A percentile compares a stretch with the other conserved stretches of the same genome.
phyloP scores from a whole-genome alignment of 1,140 invertebrate species.

The Aplysia californica region DNA sequence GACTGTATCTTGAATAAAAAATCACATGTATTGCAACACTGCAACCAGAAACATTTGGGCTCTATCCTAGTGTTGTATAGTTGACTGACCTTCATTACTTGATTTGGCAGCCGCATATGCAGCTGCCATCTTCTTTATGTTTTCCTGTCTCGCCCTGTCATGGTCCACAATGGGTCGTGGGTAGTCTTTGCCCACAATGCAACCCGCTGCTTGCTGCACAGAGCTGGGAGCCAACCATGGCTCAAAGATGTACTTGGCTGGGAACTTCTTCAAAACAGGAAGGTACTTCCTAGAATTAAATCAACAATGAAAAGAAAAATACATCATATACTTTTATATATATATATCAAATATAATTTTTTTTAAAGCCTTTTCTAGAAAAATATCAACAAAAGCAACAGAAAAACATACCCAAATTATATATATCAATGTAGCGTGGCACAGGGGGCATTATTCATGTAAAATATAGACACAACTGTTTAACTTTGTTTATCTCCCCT shows the following conservation, averaged over 20 bases:
- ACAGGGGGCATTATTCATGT: neutral
- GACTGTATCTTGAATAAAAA: no score
- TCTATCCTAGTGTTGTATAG: no score
- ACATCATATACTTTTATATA: neutral
- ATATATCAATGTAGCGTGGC: neutral
- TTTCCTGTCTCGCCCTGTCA: conserved; percentile 56
- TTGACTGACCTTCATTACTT: conserved; percentile 12
- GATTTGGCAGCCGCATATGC: conserved; percentile 47
- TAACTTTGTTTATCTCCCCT: no score
- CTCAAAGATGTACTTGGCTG: conserved; percentile 87
- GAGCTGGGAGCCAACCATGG: conserved; percentile 86
- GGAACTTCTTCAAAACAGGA: conserved; percentile 84
- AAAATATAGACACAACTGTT: neutral
- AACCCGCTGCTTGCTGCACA: conserved; percentile 81
- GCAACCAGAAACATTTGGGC: no score
- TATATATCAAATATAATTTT: neutral
- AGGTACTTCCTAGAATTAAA: conserved; percentile 78
- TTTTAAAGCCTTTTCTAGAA: neutral
- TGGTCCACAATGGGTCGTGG: conserved; percentile 87
- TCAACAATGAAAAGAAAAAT: neutral
- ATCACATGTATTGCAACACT: no score
- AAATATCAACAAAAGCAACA: neutral
- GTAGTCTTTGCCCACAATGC: conserved; percentile 87
- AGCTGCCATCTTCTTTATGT: conserved; percentile 54
- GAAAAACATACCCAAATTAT: neutral